Percentiles rank a stretch among this genome's conserved stretches.
phyloP scores from a whole-genome alignment of 2,113 vertebrate genomes.

The Conger conger region DNA sequence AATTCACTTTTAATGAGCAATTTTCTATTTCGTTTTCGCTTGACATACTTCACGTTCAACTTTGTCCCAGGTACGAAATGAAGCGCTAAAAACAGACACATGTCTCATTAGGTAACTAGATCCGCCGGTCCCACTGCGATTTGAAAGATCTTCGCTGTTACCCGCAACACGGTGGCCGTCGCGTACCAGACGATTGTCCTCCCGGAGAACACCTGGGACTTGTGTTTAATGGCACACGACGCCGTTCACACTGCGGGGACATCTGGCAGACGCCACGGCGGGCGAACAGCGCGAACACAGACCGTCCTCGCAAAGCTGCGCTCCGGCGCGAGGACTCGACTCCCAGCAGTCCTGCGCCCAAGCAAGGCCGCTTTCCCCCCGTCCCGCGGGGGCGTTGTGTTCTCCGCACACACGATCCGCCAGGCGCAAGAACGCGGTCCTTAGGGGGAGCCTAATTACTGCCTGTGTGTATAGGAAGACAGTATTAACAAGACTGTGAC shows the following conservation, averaged over 20 bases:
- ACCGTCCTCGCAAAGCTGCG: constrained; percentile 9
- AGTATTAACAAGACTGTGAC: not conserved
- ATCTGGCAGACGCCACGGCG: constrained; percentile 5
- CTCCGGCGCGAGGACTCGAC: too few relatives aligned
- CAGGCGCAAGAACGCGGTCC: not conserved
- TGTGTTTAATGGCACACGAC: constrained; percentile 22
- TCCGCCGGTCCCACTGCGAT: constrained; percentile 34
- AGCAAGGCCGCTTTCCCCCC: not conserved
- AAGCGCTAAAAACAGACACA: constrained; percentile 41
- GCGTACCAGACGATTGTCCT: constrained; percentile 30
- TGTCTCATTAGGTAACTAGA: constrained; percentile 57
- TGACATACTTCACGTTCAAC: constrained; percentile 43
- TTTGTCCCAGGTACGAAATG: constrained; percentile 51
- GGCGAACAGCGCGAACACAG: not conserved
- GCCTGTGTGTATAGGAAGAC: constrained; percentile 10
- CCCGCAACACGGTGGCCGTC: constrained; percentile 41
- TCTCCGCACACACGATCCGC: not conserved
- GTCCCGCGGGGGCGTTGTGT: not conserved
- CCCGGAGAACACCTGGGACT: constrained; percentile 34
- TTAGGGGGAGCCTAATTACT: not conserved
- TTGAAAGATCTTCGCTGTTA: constrained; percentile 47
- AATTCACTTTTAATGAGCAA: constrained; percentile 53
- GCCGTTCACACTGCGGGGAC: not conserved
- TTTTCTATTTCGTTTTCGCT: constrained; percentile 55
- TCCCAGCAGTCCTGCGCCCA: not conserved